Evolutionary conservation across 2,797 vertebrate species (phyloP).

Genomic region (Pantherophis vulpinus): DNA sequence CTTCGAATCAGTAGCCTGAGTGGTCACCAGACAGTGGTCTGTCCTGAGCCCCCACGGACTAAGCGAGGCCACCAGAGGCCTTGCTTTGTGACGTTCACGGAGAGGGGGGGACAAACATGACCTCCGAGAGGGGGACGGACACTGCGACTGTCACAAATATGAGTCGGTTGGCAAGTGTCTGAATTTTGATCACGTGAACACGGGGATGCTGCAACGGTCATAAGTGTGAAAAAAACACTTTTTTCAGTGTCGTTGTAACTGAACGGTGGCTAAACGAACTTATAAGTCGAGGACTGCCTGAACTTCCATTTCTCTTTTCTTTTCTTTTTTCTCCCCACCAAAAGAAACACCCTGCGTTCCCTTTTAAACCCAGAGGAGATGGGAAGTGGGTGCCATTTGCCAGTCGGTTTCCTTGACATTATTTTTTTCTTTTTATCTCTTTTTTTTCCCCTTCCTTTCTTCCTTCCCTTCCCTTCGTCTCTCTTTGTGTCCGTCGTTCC

Average conservation of each 20-base stretch:
- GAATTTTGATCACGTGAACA: background rate
- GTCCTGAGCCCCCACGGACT: background rate
- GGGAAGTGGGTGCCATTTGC: constrained; percentile 40
- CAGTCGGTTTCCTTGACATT: constrained; percentile 52
- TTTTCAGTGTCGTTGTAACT: background rate
- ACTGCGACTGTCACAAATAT: too few relatives aligned
- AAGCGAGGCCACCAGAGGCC: too few relatives aligned
- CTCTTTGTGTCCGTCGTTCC: background rate
- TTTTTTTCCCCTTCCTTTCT: background rate
- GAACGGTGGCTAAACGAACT: background rate
- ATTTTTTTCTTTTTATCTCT: background rate
- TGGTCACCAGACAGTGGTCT: too few relatives aligned
- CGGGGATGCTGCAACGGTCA: accelerated
- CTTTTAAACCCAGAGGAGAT: background rate
- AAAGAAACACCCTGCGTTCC: constrained; percentile 37
- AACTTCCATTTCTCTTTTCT: constrained; percentile 32
- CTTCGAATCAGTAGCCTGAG: background rate
- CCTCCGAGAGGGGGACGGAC: too few relatives aligned
- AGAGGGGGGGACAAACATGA: too few relatives aligned
- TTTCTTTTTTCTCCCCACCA: constrained; percentile 53
- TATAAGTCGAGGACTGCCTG: background rate
- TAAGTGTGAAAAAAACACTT: background rate
- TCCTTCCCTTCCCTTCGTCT: background rate
- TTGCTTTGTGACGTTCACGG: too few relatives aligned
- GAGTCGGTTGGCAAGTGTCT: background rate